These are phyloP conservation scores for Patella pellucida DNA, from an alignment of 2,888 invertebrate species.

Conservation along the genomic window DNA sequence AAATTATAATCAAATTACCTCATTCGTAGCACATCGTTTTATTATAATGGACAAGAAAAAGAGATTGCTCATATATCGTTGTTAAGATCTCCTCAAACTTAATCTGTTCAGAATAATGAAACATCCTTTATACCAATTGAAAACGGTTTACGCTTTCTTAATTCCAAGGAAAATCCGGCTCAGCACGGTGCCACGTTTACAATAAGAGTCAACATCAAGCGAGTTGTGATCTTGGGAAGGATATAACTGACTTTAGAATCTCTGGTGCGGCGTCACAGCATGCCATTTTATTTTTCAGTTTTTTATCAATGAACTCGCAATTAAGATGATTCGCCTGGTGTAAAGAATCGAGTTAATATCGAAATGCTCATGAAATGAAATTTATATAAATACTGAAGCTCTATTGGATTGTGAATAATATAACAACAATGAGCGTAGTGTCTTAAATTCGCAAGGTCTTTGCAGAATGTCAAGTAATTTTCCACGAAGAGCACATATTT, in stretches of 20 bases:
- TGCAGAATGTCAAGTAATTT: slow-evolving; percentile 32
- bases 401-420: slow-evolving; percentile 26
- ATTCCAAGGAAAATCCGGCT: not conserved
- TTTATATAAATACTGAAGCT: slow-evolving; percentile 5
- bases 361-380: slow-evolving; percentile 10
- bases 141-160: slow-evolving; percentile 8
- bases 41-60: no score
- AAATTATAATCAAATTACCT: no score
- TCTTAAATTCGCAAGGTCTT: slow-evolving; percentile 17
- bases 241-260: not conserved
- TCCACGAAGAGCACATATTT: slow-evolving; percentile 31
- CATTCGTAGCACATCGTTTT: no score
- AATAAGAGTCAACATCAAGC: not conserved
- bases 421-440: slow-evolving; percentile 29
- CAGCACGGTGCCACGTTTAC: not conserved
- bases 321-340: slow-evolving; percentile 2
- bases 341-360: not conserved
- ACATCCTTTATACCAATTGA: not conserved
- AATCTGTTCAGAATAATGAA: slow-evolving; percentile 1
- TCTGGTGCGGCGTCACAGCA: not conserved
- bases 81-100: not conserved
- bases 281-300: not conserved
- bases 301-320: not conserved
- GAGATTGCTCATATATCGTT: no score
- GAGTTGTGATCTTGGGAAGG: not conserved